Evolutionary conservation across 2,888 invertebrate species (phyloP), one percentile per base, ranked within the genome.

Genomic region (Rambutsinella grinnellia): DNA sequence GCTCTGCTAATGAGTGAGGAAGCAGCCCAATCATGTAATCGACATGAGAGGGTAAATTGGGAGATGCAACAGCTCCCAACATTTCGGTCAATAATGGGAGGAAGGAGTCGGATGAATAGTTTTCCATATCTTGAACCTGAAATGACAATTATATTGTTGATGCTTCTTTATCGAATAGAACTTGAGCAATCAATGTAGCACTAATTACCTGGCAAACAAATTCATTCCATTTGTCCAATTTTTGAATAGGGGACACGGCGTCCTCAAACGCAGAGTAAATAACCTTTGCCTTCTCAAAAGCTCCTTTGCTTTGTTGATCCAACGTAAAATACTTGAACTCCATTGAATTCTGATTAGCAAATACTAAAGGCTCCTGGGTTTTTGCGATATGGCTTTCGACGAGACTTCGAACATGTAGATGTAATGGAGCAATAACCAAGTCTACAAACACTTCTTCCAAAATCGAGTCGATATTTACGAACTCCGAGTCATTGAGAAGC

Each of bases 21-120:
- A 98, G 88, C 47, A 99, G 89, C 24, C 89, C 96, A 89, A 96
- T 96, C 96, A 98, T 98, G 86, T 96, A 94, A 86, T 97, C 96
- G 0, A 96, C 96, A 86, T 98, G 81, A 5, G 82, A 79, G 49
- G 81, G 81, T 17, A 84, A 36, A 60, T 79, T 72, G 8, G 72
- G 19, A 46, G 80, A 72, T 49, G 81, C 81, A 17, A 82, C 79
- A 0, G 65, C 60, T 17, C 80, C 76, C 26, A 84, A 62, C 71
- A 80, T 82, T 67, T 81, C 81, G 3, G 97, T 95, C 60, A 98
- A 90, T 70, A 97, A 91, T 0, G 97, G 96, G 68, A 98, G 90
- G 80, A 97, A 92, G 85, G 97, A 97, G 86, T 95, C 94, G 13
- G 94, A 94, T 6, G 94, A 94, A 15, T 95, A 87, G 21, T 89